Evolutionary conservation across 2,888 invertebrate genomes (phyloP), one percentile per base, ranked within the genome.

Genomic region (Salticus scenicus): DNA sequence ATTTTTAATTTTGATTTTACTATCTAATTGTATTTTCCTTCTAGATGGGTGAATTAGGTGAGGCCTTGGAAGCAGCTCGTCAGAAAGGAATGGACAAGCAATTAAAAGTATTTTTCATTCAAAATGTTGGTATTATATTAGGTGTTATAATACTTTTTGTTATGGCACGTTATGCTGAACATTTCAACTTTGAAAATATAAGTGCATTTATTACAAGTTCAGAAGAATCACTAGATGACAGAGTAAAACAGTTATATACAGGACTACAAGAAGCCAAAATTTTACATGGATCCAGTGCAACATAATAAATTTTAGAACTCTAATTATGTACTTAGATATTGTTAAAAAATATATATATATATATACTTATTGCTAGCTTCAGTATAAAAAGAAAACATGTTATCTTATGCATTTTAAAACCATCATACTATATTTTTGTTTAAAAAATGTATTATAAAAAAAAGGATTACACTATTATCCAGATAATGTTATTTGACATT

Each of bases 21-120:
- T 37, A 10, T 31, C 37, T 33, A 80, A n/a, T 33, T 67, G n/a
- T n/a, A 27, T 57, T 57, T 67, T 79, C 33, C 78, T 88, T 88
- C 2, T 88, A 92, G 92, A 90, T 92, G 74, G 92, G 92, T 7
- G 92, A 92, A 89, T 90, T 92, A 90, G 91, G 91, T 86, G 91
- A 91, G 81, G 91, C 91, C 75, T 90, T 91, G n/a, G 91, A 92
- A 88, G 91, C 91, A 86, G 91, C 91, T 4, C 89, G 91, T 70
- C 90, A 90, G 76, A 89, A 90, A 30, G 91, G 92, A 14, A 90
- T 91, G 63, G 88, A 88, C 57, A 88, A 90, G 67, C 92, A 91
- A 7, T 78, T 91, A 7, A 88, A 90, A 76, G 90, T 92, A 0
- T 89, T 92, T 71, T 57, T 91, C 7, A 90, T 92, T 12, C 92